Evolutionary conservation across 2,888 invertebrate genomes (phyloP).

Genomic region (Euplagia quadripunctaria): DNA sequence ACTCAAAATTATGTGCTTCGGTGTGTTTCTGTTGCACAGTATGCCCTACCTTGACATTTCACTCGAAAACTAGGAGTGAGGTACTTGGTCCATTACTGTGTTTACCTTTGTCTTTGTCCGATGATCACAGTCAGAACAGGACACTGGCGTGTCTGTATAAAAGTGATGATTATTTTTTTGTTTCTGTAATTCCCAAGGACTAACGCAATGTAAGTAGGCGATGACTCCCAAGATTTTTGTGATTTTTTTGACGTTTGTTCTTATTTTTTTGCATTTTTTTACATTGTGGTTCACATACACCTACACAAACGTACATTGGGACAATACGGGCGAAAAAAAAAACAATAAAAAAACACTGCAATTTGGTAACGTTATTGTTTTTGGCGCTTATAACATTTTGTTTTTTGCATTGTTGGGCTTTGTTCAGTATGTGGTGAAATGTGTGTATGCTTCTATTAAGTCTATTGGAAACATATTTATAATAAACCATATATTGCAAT

Average conservation of each 20-base stretch:
- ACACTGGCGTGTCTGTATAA: constrained; percentile 71
- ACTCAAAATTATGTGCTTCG: constrained; percentile 77
- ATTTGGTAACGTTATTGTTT: constrained; percentile 71
- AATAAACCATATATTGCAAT: constrained; percentile 99
- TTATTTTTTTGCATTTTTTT: constrained; percentile 65
- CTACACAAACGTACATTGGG: constrained; percentile 71
- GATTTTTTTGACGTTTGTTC: constrained; percentile 54
- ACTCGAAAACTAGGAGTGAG: constrained; percentile 77
- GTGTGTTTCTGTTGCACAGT: constrained; percentile 80
- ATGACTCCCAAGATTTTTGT: constrained; percentile 41
- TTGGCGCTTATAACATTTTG: constrained; percentile 47
- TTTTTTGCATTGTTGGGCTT: constrained; percentile 50
- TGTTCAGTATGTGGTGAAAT: constrained; percentile 98
- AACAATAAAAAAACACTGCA: constrained; percentile 47
- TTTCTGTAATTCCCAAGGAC: constrained; percentile 68
- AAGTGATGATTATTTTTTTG: constrained; percentile 56
- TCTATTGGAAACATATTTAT: constrained; percentile 99
- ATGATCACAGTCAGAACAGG: constrained; percentile 70
- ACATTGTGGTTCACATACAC: constrained; percentile 63
- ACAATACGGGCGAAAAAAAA: constrained; percentile 63
- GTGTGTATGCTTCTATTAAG: constrained; percentile 98
- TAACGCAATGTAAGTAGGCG: constrained; percentile 77
- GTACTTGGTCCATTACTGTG: constrained; percentile 71
- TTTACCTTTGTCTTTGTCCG: constrained; percentile 58
- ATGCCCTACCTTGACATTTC: constrained; percentile 86